phyloP scores from a whole-genome alignment of 2,113 vertebrate genomes.

The Peromyscus polionotus region DNA sequence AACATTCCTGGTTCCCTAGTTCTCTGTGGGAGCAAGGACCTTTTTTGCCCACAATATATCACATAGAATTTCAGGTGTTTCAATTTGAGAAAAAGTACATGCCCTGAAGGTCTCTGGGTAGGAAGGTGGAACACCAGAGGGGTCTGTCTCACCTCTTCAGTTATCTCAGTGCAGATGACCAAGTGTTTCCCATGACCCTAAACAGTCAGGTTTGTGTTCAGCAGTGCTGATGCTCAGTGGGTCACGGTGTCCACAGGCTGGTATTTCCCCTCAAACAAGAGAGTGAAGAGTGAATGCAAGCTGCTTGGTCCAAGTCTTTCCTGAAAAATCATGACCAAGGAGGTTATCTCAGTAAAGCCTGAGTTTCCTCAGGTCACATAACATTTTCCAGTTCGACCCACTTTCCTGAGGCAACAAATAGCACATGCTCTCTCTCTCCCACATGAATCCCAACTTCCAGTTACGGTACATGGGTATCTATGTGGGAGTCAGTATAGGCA shows the following conservation, averaged over 20 bases:
- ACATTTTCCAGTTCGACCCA: background rate
- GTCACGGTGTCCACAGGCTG: background rate
- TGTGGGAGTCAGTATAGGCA: background rate
- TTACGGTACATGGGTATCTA: background rate
- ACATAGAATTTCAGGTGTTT: background rate
- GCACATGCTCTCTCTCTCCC: too few relatives aligned
- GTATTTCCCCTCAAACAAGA: background rate
- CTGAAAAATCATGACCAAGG: fast-evolving
- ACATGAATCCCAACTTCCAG: background rate
- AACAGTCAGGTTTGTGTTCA: slow-evolving; percentile 3
- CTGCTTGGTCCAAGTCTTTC: background rate
- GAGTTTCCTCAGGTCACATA: background rate
- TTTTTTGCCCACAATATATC: too few relatives aligned
- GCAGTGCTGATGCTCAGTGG: background rate
- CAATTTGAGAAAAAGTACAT: background rate
- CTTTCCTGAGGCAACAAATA: background rate
- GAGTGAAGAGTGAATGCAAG: background rate
- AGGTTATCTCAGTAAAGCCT: background rate
- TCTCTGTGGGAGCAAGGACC: too few relatives aligned
- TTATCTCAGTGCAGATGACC: background rate
- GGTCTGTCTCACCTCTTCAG: background rate
- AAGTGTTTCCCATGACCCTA: background rate
- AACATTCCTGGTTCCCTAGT: too few relatives aligned
- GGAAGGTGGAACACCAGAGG: background rate
- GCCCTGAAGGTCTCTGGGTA: background rate